Percentiles rank a stretch among this genome's conserved stretches.
Evolutionary conservation across 2,113 vertebrate genomes (phyloP).

Genomic region (Argyrosomus japonicus): DNA sequence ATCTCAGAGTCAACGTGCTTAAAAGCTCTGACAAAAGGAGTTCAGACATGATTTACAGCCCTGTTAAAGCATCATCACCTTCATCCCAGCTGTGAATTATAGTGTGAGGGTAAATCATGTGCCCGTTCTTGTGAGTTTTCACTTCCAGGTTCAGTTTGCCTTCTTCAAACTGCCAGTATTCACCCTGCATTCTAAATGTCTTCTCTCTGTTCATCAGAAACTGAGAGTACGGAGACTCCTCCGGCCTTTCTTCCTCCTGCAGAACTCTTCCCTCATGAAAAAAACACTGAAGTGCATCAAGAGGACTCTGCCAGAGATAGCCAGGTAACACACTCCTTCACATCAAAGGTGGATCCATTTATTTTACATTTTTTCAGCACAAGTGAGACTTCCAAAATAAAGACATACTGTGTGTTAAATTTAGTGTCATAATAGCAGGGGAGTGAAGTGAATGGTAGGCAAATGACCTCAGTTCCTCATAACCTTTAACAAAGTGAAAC

Average conservation of each 20-base stretch:
- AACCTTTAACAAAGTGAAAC: background rate
- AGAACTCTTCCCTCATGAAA: conserved; percentile 99
- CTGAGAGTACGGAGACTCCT: conserved; percentile 90
- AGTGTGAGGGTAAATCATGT: too few species aligned
- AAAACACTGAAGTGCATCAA: conserved; percentile 96
- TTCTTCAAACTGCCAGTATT: background rate
- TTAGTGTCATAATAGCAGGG: background rate
- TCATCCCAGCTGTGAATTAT: background rate
- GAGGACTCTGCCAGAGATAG: conserved; percentile 93
- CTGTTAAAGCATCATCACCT: background rate
- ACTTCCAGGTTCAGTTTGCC: background rate
- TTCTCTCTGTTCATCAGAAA: conserved; percentile 75
- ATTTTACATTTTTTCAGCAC: background rate
- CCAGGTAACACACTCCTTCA: conserved; percentile 84
- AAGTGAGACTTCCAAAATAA: background rate
- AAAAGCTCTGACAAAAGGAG: background rate
- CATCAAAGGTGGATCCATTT: background rate
- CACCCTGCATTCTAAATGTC: background rate
- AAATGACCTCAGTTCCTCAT: too few species aligned
- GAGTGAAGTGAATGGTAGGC: too few species aligned
- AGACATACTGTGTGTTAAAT: background rate
- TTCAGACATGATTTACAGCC: background rate
- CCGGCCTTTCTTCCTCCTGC: conserved; percentile 95
- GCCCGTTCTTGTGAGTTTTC: background rate
- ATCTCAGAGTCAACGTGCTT: too few species aligned